Conservation (phyloP, 64 coral and sea anemone species). For the Trachythela sp. region DNA sequence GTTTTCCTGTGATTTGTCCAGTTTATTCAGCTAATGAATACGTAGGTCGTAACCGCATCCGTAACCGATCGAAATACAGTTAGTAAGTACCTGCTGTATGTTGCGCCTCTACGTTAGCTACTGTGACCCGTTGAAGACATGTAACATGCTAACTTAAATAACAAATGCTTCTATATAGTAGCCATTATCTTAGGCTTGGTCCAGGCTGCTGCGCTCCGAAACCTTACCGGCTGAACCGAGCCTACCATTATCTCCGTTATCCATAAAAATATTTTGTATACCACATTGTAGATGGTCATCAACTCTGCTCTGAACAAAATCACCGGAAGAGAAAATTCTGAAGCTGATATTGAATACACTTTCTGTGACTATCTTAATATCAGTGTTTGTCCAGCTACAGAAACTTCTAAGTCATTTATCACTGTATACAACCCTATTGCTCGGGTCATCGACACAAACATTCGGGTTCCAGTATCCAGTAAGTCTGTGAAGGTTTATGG, state of each 20-base stretch:
- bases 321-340: background rate
- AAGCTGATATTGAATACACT: constrained; percentile 7
- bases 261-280: background rate
- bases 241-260: background rate
- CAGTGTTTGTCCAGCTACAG: constrained; percentile 61
- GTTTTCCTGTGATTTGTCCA: too few relatives aligned
- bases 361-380: constrained; percentile 82
- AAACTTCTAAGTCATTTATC: constrained; percentile 63
- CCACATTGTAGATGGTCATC: constrained; percentile 50
- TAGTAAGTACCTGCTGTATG: too few relatives aligned
- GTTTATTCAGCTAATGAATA: too few relatives aligned
- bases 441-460: constrained; percentile 1
- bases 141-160: too few relatives aligned
- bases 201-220: too few relatives aligned
- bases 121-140: too few relatives aligned
- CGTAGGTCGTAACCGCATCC: too few relatives aligned
- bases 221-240: too few relatives aligned
- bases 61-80: too few relatives aligned
- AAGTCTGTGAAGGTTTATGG: constrained; percentile 50
- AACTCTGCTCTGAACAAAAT: constrained; percentile 59
- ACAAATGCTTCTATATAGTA: too few relatives aligned
- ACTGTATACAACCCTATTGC: constrained; percentile 74
- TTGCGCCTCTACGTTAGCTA: too few relatives aligned
- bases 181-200: too few relatives aligned
- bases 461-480: constrained; percentile 56